Evolutionary conservation across 1,140 invertebrate genomes (phyloP).

Genomic region (Sycophila sp.): DNA sequence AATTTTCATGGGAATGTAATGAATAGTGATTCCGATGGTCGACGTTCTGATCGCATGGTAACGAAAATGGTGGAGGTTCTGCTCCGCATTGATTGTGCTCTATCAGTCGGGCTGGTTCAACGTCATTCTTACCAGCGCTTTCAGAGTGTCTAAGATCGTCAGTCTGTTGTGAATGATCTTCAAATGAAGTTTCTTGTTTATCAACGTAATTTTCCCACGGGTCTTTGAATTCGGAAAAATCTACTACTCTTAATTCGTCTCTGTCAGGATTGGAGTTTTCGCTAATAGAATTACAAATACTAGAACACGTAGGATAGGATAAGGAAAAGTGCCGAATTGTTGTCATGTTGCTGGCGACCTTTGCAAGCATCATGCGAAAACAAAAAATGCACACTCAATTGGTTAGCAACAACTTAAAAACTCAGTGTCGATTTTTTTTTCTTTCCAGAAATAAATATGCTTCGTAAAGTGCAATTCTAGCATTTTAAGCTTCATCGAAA

Average conservation of each 20-base stretch:
- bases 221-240: constrained; percentile 68
- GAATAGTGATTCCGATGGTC: background rate
- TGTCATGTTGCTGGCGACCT: constrained; percentile 62
- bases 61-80: background rate
- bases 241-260: constrained; percentile 32
- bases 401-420: constrained; percentile 55
- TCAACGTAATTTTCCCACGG: constrained; percentile 68
- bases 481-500: too few species aligned
- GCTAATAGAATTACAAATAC: background rate
- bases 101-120: background rate
- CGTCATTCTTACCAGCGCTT: background rate
- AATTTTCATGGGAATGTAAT: constrained; percentile 17
- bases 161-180: background rate
- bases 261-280: constrained; percentile 23
- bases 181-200: constrained; percentile 35
- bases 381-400: constrained; percentile 58
- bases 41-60: background rate
- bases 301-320: constrained; percentile 24
- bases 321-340: constrained; percentile 60
- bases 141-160: too few species aligned
- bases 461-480: too few species aligned
- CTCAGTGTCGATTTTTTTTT: constrained; percentile 53
- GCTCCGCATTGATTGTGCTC: background rate
- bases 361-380: constrained; percentile 62
- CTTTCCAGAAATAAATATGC: too few species aligned